A percentile compares a stretch with the other conserved stretches of the same genome.
Conservation (phyloP, 1,140 invertebrate species). For the Chrysopa pallens region DNA sequence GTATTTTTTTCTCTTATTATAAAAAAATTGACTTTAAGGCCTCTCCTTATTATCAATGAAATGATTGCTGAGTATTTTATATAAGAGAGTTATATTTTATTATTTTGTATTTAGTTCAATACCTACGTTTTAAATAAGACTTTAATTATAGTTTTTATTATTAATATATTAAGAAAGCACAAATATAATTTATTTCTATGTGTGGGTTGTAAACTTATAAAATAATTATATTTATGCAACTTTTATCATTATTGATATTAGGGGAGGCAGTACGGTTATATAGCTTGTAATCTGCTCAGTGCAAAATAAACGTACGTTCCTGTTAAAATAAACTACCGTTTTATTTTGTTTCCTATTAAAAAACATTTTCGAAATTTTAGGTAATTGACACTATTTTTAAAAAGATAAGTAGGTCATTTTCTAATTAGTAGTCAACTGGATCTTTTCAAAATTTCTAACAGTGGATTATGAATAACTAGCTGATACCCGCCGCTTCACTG, state of each 20-base stretch:
- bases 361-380: no score
- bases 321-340: constrained; percentile 15
- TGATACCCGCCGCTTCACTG: no score
- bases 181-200: constrained; percentile 15
- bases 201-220: neutral
- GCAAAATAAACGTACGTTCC: constrained; percentile 23
- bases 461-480: no score
- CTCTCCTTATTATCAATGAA: neutral
- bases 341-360: no score
- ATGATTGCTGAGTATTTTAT: no score
- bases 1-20: constrained; percentile 8
- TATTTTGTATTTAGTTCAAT: neutral
- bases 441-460: no score
- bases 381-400: no score
- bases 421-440: no score
- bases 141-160: constrained; percentile 2
- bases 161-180: constrained; percentile 1
- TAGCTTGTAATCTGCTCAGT: constrained; percentile 24
- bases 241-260: constrained; percentile 6
- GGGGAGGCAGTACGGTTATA: constrained; percentile 20
- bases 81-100: neutral
- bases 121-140: neutral
- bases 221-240: constrained; percentile 11
- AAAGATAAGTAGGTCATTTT: no score
- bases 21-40: neutral